phyloP scores from a whole-genome alignment of 2,113 vertebrate genomes.

The Stomatorhinus ivindoensis region DNA sequence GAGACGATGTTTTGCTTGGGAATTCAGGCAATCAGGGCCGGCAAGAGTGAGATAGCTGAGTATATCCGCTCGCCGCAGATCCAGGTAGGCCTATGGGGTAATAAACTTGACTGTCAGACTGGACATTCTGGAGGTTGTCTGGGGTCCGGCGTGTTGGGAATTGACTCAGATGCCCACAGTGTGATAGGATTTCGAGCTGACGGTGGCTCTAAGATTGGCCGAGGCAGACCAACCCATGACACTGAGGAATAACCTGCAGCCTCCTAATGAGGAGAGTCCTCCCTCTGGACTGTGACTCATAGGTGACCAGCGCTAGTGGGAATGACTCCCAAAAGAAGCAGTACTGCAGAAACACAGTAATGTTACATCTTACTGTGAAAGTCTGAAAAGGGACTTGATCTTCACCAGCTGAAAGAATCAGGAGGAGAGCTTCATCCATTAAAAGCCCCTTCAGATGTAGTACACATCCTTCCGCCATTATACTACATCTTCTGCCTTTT shows the following conservation, averaged over 20 bases:
- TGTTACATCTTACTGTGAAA: constrained; percentile 42
- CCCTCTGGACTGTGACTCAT: not conserved
- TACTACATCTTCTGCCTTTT: not conserved
- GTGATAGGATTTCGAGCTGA: not conserved
- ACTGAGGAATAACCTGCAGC: not conserved
- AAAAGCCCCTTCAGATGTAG: not conserved
- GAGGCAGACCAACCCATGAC: not conserved
- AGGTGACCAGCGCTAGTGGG: not conserved
- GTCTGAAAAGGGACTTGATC: not conserved
- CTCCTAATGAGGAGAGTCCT: not conserved
- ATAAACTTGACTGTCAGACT: not conserved
- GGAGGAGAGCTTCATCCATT: not conserved
- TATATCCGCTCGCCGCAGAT: not conserved
- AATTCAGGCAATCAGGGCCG: not conserved
- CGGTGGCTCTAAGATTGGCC: not conserved
- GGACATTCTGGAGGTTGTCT: not conserved
- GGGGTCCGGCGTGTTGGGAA: not conserved
- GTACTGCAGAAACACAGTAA: constrained; percentile 52
- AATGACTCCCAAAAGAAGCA: not conserved
- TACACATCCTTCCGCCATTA: too few species aligned
- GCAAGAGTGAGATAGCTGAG: not conserved
- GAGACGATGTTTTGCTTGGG: constrained; percentile 8
- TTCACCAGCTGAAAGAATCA: not conserved
- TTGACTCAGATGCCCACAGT: not conserved
- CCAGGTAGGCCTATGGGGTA: not conserved